phyloP scores from a whole-genome alignment of 2,888 invertebrate genomes.

The Trichopria drosophilae region DNA sequence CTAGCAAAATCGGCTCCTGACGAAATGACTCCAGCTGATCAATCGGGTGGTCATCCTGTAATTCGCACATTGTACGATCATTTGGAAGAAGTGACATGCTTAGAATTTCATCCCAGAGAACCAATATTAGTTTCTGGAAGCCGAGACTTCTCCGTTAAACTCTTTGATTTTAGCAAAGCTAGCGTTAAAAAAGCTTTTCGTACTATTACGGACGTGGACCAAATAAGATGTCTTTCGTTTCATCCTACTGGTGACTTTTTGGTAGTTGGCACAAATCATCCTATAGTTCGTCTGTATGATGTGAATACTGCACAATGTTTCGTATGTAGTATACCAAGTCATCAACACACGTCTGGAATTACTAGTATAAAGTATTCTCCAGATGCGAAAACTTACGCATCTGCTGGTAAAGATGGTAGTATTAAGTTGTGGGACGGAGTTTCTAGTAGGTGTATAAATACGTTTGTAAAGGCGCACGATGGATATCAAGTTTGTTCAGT shows the following conservation, averaged over 20 bases:
- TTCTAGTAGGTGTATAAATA: conserved; percentile 89
- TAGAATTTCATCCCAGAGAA: conserved; percentile 96
- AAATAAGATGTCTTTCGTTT: conserved; percentile 86
- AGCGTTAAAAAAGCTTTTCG: conserved; percentile 97
- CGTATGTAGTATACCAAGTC: conserved; percentile 85
- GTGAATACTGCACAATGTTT: conserved; percentile 94
- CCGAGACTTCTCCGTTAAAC: conserved; percentile 88
- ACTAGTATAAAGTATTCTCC: conserved; percentile 76
- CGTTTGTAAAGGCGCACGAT: conserved; percentile 91
- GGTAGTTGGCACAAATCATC: conserved; percentile 90
- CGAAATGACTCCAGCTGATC: conserved; percentile 79
- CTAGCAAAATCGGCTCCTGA: conserved; percentile 95
- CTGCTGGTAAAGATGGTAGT: conserved; percentile 88
- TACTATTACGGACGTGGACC: conserved; percentile 92
- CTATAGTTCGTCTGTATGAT: conserved; percentile 88
- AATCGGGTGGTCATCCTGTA: conserved; percentile 94
- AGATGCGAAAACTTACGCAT: conserved; percentile 76
- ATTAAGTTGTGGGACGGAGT: conserved; percentile 98
- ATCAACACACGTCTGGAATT: conserved; percentile 79
- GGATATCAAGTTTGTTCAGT: conserved; percentile 93
- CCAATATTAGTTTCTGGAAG: conserved; percentile 95
- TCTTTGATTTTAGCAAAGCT: conserved; percentile 98
- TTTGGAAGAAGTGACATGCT: conserved; percentile 92
- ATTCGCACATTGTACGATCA: conserved; percentile 97
- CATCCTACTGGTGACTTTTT: conserved; percentile 95